Conservation (phyloP, 2,797 vertebrate genomes). For the Spondyliosoma cantharus region DNA sequence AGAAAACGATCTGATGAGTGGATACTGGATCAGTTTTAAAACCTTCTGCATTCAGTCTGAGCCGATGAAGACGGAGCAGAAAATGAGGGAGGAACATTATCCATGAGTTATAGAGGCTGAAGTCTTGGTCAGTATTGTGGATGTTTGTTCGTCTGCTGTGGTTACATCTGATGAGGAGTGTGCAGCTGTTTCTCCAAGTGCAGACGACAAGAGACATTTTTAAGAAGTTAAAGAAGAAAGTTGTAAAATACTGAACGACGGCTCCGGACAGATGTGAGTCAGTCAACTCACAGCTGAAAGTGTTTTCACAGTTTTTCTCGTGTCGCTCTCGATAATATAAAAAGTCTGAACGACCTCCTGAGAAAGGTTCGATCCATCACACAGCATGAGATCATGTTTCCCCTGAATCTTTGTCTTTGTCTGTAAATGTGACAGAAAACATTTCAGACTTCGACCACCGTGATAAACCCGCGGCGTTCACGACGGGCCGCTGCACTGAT, state of each 20-base stretch:
- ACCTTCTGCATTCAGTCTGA: not conserved
- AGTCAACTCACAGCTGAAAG: not conserved
- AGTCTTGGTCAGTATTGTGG: not conserved
- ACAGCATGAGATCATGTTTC: conserved; percentile 1
- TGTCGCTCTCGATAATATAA: not conserved
- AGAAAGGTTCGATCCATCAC: conserved; percentile 2
- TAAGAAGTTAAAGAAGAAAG: conserved; percentile 4
- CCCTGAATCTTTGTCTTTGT: not conserved
- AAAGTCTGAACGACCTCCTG: not conserved
- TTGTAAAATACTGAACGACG: not conserved
- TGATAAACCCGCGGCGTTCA: not conserved
- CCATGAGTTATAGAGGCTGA: not conserved
- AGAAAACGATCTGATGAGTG: too few relatives aligned
- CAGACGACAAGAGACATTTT: not conserved
- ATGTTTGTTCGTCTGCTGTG: not conserved
- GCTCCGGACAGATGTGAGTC: too few relatives aligned
- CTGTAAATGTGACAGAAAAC: not conserved
- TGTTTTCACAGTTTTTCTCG: not conserved
- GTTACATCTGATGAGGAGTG: conserved; percentile 7
- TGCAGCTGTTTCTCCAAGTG: not conserved
- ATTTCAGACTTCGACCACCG: not conserved
- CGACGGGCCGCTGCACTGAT: not conserved
- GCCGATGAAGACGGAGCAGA: not conserved
- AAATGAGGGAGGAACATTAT: not conserved
- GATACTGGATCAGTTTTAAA: too few relatives aligned